Base-by-base conservation (phyloP, 64 coral and sea anemone species). In the Cladopsammia gracilis region DNA sequence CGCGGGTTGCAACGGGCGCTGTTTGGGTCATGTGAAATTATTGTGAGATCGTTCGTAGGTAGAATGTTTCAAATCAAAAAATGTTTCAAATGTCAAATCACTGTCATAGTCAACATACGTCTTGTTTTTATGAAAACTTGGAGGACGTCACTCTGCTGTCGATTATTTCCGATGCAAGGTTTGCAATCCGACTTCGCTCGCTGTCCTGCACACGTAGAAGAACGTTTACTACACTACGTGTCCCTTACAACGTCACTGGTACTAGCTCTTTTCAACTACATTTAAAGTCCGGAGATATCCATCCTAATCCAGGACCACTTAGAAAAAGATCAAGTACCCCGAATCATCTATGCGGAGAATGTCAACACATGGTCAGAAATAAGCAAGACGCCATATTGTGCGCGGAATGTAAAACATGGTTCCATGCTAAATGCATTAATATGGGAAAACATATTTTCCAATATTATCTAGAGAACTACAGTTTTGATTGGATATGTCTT, bases 341-440 rank as follows among this genome's bases (percentile, higher is more conserved):
- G 70, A 90, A 90, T 43, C 50, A 81, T 57, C 88, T 76, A 4
- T 90, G 88, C 24, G 48, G n/a, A 18, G 75, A 90, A 14, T 90
- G 62, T 54, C 73, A 90, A 12, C 52, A 90, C 20, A 43, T 47
- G 4, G 88, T 90, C 7, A 25, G 76, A 58, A 90, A 81, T 13
- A 90, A 90, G 20, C 88, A 90, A 23, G 88, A 90, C 76, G 75
- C 75, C 75, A 90, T 80, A 44, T 90, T 90, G 50, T 90, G 62
- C 80, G 62, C 75, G 7, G 76, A 25, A n/a, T 90, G 76, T 20
- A 80, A 90, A 7, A 69, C 1, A 49, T 89, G 89, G 89, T 90
- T 65, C 16, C 89, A 90, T 51, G 89, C 89, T 60, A 81, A 90
- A 69, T 90, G 89, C 58, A 47, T 90, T 18, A n/a, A 34, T 62